A percentile compares a stretch with the other conserved stretches of the same genome.
Evolutionary conservation across 35 echinoderm and acorn worm species (phyloP).

Genomic region (Chiridota heheva): DNA sequence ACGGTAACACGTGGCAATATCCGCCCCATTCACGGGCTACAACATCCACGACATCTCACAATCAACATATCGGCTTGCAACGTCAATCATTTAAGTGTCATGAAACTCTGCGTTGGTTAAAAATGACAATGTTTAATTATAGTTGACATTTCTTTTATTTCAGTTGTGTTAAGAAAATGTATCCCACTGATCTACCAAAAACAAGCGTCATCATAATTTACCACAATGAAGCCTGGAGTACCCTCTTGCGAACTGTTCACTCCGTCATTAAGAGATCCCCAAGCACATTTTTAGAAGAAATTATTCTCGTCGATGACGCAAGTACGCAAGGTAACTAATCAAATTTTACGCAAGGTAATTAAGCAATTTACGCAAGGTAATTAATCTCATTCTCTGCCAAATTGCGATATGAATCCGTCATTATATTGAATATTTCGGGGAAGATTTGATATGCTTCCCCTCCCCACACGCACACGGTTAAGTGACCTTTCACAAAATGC

Average conservation of each 20-base stretch:
- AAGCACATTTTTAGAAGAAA: constrained; percentile 18
- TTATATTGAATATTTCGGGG: not conserved
- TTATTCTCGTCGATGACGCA: constrained; percentile 54
- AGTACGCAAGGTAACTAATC: constrained; percentile 38
- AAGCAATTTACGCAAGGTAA: not conserved
- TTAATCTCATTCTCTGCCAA: not conserved
- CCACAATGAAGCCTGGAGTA: constrained; percentile 58
- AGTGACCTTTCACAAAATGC: not conserved
- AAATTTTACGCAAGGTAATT: not conserved
- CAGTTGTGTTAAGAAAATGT: constrained; percentile 24
- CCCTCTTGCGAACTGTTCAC: constrained; percentile 47
- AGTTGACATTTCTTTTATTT: no score
- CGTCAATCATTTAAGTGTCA: no score
- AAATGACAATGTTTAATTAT: no score
- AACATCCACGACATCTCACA: no score
- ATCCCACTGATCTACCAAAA: not conserved
- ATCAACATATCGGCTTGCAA: no score
- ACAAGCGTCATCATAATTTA: constrained; percentile 61
- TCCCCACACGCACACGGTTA: not conserved
- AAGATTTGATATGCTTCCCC: not conserved
- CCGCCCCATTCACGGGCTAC: no score
- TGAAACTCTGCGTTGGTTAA: no score
- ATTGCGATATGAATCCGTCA: not conserved
- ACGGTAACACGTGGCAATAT: no score
- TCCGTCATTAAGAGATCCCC: constrained; percentile 53